Evolutionary conservation across 1,140 invertebrate species (phyloP).

Genomic region (Apocrypta bakeri): DNA sequence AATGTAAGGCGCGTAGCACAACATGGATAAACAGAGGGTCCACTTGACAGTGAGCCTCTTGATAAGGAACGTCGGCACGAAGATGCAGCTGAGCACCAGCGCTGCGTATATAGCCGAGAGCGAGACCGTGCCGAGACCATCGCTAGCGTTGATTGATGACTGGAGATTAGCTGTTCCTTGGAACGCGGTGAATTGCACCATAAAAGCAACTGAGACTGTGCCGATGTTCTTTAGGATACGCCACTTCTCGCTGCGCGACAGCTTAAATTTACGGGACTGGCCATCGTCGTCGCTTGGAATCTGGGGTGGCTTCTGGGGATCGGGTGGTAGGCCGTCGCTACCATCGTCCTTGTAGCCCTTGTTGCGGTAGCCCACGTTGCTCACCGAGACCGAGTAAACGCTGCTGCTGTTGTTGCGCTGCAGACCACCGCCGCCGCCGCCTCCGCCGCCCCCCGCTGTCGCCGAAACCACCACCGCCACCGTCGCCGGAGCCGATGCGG

Average conservation of each 20-base stretch:
- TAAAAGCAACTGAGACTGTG: conserved; percentile 90
- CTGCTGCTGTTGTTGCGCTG: conserved; percentile 48
- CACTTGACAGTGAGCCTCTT: conserved; percentile 94
- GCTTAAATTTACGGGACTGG: conserved; percentile 83
- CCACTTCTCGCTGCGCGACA: conserved; percentile 87
- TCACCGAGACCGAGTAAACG: conserved; percentile 75
- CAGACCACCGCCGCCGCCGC: conserved; percentile 55
- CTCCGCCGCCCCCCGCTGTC: conserved; percentile 64
- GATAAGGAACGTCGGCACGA: conserved; percentile 92
- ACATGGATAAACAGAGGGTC: conserved; percentile 93
- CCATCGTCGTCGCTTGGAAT: conserved; percentile 79
- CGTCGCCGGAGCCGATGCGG: conserved; percentile 50
- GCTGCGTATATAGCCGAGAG: conserved; percentile 91
- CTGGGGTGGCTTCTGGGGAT: conserved; percentile 77
- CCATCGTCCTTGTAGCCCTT: conserved; percentile 80
- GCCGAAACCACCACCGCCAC: conserved; percentile 59
- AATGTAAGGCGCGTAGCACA: conserved; percentile 95
- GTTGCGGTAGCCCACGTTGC: conserved; percentile 79
- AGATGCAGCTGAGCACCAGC: conserved; percentile 92
- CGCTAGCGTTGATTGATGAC: conserved; percentile 88
- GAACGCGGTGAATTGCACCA: conserved; percentile 95
- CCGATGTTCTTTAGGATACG: conserved; percentile 91
- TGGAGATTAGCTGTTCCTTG: conserved; percentile 92
- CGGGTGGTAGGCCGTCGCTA: conserved; percentile 74
- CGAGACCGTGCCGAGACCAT: conserved; percentile 88